Conservation (phyloP, 2,888 invertebrate genomes). For the Campoletis raptor region DNA sequence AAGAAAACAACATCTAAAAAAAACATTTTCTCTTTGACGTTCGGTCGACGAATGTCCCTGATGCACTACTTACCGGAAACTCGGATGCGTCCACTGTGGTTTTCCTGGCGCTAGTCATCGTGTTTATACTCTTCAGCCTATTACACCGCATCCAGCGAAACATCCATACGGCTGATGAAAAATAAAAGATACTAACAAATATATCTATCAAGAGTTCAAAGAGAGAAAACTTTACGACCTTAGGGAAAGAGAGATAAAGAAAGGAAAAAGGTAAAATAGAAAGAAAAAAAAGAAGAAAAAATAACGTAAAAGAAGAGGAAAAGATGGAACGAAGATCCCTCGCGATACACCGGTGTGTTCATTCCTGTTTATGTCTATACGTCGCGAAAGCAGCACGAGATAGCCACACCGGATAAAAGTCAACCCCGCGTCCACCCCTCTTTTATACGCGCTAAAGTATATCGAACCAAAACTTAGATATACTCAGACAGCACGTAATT, state of each 20-base stretch:
- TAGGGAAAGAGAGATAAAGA: not conserved
- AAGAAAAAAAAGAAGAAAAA: slow-evolving; percentile 7
- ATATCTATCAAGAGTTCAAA: slow-evolving; percentile 43
- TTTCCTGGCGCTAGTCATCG: slow-evolving; percentile 11
- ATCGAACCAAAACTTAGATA: slow-evolving; percentile 38
- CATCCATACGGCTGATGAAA: slow-evolving; percentile 66
- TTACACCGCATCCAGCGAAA: slow-evolving; percentile 19
- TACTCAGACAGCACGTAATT: slow-evolving; percentile 56
- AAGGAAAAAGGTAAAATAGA: no score
- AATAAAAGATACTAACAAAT: slow-evolving; percentile 52
- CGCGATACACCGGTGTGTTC: not conserved
- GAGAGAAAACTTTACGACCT: slow-evolving; percentile 59
- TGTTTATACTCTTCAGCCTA: slow-evolving; percentile 1
- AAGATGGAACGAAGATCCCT: slow-evolving; percentile 34
- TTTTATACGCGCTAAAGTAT: slow-evolving; percentile 20
- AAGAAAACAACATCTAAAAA: no score
- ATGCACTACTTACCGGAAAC: slow-evolving; percentile 56
- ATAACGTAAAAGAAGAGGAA: not conserved
- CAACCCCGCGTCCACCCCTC: not conserved
- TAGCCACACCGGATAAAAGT: slow-evolving; percentile 35
- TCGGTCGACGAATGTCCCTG: slow-evolving; percentile 37
- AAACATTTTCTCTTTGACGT: slow-evolving; percentile 59
- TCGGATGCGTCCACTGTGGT: slow-evolving; percentile 36
- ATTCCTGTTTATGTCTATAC: slow-evolving; percentile 18
- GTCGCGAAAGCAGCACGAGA: slow-evolving; percentile 41